Conservation (phyloP, 2,888 invertebrate genomes). For the Cosmia trapezina region DNA sequence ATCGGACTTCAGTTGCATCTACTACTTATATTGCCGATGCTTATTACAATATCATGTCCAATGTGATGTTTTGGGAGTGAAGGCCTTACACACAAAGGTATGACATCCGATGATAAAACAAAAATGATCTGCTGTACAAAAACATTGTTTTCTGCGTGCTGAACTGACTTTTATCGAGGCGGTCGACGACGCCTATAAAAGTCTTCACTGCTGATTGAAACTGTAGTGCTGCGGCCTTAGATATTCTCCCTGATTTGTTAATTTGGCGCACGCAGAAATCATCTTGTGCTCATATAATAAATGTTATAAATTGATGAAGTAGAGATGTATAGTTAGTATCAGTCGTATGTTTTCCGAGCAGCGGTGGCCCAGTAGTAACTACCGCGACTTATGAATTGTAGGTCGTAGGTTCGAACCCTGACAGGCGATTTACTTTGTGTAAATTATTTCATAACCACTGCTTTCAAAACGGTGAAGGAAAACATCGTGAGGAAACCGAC, state of each 20-base stretch:
- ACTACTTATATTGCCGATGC: slow-evolving; percentile 23
- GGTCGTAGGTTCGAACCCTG: too few species aligned
- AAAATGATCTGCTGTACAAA: not conserved
- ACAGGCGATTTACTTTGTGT: too few species aligned
- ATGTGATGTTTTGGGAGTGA: not conserved
- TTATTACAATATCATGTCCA: slow-evolving; percentile 16
- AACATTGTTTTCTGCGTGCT: not conserved
- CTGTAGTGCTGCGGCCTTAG: not conserved
- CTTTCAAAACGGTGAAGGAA: too few species aligned
- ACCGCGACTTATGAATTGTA: too few species aligned
- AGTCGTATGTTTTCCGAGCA: too few species aligned
- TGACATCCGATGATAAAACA: not conserved
- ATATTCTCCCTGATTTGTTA: not conserved
- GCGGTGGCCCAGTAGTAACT: too few species aligned
- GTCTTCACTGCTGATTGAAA: too few species aligned
- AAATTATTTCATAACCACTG: too few species aligned
- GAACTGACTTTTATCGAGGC: not conserved
- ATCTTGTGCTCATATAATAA: not conserved
- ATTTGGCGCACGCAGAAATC: not conserved
- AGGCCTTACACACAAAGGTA: not conserved
- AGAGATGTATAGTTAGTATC: not conserved
- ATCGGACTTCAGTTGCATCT: slow-evolving; percentile 12
- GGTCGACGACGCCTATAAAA: too few species aligned
- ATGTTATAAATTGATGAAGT: not conserved
- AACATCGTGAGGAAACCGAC: too few species aligned